Evolutionary conservation across 2,888 invertebrate species (phyloP), one percentile per base, ranked within the genome.

Genomic region (Ophioninae sp.): DNA sequence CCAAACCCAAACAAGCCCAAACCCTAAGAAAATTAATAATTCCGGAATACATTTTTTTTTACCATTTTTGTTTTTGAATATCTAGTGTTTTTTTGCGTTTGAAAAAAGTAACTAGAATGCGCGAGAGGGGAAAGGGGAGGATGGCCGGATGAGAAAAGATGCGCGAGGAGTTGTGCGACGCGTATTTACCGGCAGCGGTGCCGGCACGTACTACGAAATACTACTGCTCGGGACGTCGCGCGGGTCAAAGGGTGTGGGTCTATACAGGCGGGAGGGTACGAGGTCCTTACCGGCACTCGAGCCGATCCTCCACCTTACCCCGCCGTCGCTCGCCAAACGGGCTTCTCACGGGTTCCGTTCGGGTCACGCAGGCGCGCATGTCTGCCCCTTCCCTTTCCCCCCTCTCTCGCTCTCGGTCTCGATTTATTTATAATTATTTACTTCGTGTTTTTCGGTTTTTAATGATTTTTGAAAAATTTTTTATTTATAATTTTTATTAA

Each of bases 201-300:
- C 84, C 85, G 87, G 82, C 85, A 88, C 89, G 89, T 89, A 89
- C 89, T 89, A 89, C 89, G 88, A 88, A 78, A 89, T 76, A 89
- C 89, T 89, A 89, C 83, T 83, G 78, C 83, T 73, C 87, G 88
- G 87, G 87, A n/a, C 58, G 58, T n/a, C 17, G n/a, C 17, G 80
- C 51, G 65, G 64, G 77, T 44, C 30, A 37, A n/a, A 65, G 39
- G 71, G 67, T 37, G 64, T 85, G 84, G 86, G 85, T 87, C 22
- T 87, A 88, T 88, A 88, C 86, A 8, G 9, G 10, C 13, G 9
- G 8, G 7, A 7, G 6, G 39, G 39, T 39, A 39, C 39, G 7
- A 9, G 41, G 6, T 85, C 87, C 83, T 76, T 82, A 79, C 56
- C 84, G 84, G 75, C 79, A 79, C 76, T 77, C 71, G 71, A 75